Evolutionary conservation across 2,888 invertebrate species (phyloP).

Genomic region (Phaonia tiefii): DNA sequence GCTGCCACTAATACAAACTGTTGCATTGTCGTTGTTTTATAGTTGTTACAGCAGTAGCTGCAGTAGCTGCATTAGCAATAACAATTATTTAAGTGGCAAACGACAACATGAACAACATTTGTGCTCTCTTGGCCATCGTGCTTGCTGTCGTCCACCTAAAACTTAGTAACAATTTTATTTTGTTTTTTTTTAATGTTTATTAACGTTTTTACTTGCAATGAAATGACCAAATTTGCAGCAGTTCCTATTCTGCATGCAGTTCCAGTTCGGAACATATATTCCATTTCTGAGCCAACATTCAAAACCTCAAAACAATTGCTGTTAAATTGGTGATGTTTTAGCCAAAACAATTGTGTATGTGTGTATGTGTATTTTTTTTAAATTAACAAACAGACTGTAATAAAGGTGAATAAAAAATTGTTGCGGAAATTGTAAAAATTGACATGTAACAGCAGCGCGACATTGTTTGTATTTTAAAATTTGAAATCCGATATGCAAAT

Average conservation of each 20-base stretch:
- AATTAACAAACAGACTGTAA: slow-evolving; percentile 55
- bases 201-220: not conserved
- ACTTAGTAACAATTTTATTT: slow-evolving; percentile 34
- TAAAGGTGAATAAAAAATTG: slow-evolving; percentile 53
- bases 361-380: slow-evolving; percentile 47
- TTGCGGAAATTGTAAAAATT: slow-evolving; percentile 67
- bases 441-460: slow-evolving; percentile 59
- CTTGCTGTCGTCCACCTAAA: not conserved
- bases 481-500: slow-evolving; percentile 25
- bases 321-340: not conserved
- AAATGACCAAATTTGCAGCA: not conserved
- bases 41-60: slow-evolving; percentile 5
- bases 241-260: not conserved
- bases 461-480: slow-evolving; percentile 48
- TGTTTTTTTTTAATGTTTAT: slow-evolving; percentile 5
- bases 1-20: too few species aligned
- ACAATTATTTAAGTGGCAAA: slow-evolving; percentile 64
- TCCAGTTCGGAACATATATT: too few species aligned
- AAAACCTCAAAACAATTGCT: not conserved
- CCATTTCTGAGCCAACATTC: slow-evolving; percentile 16
- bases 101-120: slow-evolving; percentile 53
- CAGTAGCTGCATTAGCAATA: slow-evolving; percentile 50
- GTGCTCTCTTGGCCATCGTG: slow-evolving; percentile 8
- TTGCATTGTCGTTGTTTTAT: not conserved
- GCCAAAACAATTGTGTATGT: slow-evolving; percentile 37